Base-by-base conservation (phyloP, 2,888 invertebrate genomes). In the Homarus gammarus region DNA sequence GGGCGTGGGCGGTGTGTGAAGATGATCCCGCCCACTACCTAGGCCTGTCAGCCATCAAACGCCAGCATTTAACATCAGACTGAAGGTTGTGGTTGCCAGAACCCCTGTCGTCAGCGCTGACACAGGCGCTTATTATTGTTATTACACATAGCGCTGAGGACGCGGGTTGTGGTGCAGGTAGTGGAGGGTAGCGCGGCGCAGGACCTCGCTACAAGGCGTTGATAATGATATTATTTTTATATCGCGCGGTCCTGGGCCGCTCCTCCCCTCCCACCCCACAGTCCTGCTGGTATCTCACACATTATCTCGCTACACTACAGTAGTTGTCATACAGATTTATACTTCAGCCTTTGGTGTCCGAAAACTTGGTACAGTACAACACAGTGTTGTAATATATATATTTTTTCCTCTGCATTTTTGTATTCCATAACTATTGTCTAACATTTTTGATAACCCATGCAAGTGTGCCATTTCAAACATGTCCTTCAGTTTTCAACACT, bases 121-220 rank as follows among this genome's bases (percentile, higher is more conserved):
- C 51, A 68, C 78, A 89, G 88, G 88, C 88, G 88, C 88, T 89
- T 89, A 81, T 78, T 83, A 78, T 83, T 89, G 88, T 89, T 89
- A 89, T 56, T 77, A 78, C 38, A 72, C 77, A 83, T 73, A 38
- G 84, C 83, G 79, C 79, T 86, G 79, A 72, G 40, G 70, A 75
- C 72, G 68, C 15, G 75, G 82, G 75, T 12, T 31, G 40, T 78
- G 70, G 22, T 36, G 31, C 70, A 22, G 15, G 82, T 12, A 33
- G n/a, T 31, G 38, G 33, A 36, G 38, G 33, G 70, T 8, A 72
- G 81, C 73, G 51, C 72, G 33, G 40, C 61, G 40, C 36, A 68
- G 77, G 77, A 61, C 87, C 36, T 40, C 61, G 36, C 77, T 31
- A 68, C 49, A 33, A 56, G 88, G 88, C 84, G 88, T 89, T 89